These are phyloP conservation scores for Loriculus beryllinus DNA, from an alignment of 2,797 vertebrate species.

Conservation along the genomic window DNA sequence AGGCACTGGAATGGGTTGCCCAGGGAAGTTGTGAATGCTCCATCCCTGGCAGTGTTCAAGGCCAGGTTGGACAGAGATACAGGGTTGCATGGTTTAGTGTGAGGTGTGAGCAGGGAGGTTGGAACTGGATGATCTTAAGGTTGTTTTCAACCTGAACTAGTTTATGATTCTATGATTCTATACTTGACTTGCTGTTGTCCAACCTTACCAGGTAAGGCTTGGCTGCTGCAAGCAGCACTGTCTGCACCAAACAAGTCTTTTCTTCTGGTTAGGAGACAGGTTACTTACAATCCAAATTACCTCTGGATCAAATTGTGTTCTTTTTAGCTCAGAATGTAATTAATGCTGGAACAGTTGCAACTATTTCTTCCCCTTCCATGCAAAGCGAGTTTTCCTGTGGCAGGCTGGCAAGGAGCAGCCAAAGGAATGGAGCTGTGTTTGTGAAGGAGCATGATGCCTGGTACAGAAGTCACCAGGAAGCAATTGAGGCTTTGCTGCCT, in stretches of 20 bases:
- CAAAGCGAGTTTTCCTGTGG: not conserved
- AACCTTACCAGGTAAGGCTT: not conserved
- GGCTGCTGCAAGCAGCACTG: not conserved
- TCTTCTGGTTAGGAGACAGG: not conserved
- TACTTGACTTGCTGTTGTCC: not conserved
- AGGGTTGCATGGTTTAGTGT: no score
- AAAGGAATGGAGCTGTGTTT: not conserved
- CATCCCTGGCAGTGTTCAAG: no score
- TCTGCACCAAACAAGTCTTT: not conserved
- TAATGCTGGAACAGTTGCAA: not conserved
- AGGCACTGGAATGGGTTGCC: no score
- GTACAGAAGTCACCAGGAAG: not conserved
- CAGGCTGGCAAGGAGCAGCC: not conserved
- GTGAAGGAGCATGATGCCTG: fast-evolving
- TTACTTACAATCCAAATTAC: not conserved
- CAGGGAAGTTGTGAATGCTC: no score
- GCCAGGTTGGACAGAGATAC: no score
- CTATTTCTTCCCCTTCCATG: not conserved
- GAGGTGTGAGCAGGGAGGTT: no score
- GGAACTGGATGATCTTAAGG: no score
- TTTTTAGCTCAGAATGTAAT: not conserved
- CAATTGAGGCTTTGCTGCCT: not conserved
- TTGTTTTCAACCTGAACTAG: no score
- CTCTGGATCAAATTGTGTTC: not conserved
- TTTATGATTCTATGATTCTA: no score